These are phyloP conservation scores for Eulemur rubriventer DNA, from an alignment of 2,797 vertebrate species.

Conservation along the genomic window DNA sequence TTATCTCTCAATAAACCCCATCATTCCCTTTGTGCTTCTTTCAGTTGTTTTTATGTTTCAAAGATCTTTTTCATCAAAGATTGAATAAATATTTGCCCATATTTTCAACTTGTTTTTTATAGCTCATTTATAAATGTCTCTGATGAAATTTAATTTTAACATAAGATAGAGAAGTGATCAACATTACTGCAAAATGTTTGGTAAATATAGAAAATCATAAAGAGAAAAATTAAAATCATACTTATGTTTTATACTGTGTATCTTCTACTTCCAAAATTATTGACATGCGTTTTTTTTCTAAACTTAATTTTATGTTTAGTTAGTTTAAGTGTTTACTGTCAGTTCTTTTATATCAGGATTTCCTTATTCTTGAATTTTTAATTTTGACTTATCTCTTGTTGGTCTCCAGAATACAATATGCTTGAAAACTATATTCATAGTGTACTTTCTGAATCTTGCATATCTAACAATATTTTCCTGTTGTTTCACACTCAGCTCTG, in stretches of 20 bases:
- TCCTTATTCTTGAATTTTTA: not conserved
- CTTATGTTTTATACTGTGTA: conserved; percentile 6
- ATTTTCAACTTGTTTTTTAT: not conserved
- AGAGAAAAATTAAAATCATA: conserved; percentile 27
- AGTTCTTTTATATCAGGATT: not conserved
- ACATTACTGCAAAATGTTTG: not conserved
- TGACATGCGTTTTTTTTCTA: not conserved
- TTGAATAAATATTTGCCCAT: not conserved
- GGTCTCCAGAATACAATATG: not conserved
- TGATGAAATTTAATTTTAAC: conserved; percentile 11
- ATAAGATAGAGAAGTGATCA: not conserved
- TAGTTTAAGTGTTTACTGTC: not conserved
- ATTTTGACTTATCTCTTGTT: not conserved
- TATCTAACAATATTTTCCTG: not conserved
- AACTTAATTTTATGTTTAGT: not conserved
- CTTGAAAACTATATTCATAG: not conserved
- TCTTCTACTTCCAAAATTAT: not conserved
- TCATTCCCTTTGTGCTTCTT: not conserved
- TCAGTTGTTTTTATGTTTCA: not conserved
- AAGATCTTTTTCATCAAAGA: not conserved
- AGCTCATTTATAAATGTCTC: conserved; percentile 2
- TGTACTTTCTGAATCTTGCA: not conserved
- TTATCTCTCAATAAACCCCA: not conserved
- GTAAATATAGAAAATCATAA: conserved; percentile 16
- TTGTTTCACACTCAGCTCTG: not conserved